phyloP scores from a whole-genome alignment of 2,113 vertebrate species.

The Larimichthys crocea region DNA sequence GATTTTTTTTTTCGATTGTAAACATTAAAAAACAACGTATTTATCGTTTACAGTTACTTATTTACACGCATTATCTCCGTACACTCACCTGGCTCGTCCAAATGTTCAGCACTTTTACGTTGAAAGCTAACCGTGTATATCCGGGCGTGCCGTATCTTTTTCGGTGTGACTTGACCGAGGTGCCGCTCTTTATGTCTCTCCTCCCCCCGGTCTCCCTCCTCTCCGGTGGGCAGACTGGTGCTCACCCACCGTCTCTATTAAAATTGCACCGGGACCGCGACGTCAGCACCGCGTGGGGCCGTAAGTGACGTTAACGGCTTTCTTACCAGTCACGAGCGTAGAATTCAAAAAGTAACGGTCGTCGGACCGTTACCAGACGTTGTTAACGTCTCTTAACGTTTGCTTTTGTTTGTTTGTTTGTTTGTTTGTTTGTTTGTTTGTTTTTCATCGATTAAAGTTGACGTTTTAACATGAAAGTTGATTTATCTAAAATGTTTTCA shows the following conservation, averaged over 20 bases:
- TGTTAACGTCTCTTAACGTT: too few species aligned
- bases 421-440: neutral
- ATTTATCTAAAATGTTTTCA: neutral
- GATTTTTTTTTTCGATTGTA: accelerated
- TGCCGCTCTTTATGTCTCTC: slow-evolving; percentile 9
- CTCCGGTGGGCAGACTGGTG: slow-evolving; percentile 6
- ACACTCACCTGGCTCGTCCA: slow-evolving; percentile 11
- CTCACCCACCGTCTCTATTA: slow-evolving; percentile 19
- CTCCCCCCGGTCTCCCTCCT: neutral
- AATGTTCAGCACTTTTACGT: slow-evolving; percentile 12
- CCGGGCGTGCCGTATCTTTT: neutral
- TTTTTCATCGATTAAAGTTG: too few species aligned
- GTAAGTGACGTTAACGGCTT: slow-evolving; percentile 25
- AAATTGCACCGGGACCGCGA: slow-evolving; percentile 47
- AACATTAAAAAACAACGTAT: neutral
- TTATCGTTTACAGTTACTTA: neutral
- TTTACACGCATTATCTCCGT: too few species aligned
- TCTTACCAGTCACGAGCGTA: neutral
- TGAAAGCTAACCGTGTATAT: slow-evolving; percentile 10
- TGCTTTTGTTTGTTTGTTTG: too few species aligned
- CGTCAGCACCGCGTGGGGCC: slow-evolving; percentile 61
- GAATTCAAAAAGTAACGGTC: neutral
- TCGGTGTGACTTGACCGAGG: slow-evolving; percentile 17
- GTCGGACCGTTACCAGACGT: neutral
- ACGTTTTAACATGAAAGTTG: neutral